Base-by-base conservation (phyloP, 2,113 vertebrate species). In the Oncorhynchus kisutch region DNA sequence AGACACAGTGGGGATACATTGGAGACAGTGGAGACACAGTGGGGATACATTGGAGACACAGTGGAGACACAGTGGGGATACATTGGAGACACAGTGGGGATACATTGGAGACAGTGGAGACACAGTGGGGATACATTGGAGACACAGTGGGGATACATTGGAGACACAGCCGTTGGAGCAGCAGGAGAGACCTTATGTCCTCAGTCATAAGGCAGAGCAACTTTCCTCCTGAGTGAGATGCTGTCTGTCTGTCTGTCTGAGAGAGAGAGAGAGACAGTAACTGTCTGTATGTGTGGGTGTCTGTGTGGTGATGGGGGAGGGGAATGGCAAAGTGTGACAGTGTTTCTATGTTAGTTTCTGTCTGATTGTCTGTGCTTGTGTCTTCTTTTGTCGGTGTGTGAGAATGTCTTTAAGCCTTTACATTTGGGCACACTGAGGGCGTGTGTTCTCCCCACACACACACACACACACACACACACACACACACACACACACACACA, bases 191-290 rank as follows among this genome's bases (percentile, higher is more conserved):
- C 51, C 73, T 71, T 76, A n/a, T 48, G 78, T 81, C 84, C 82
- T 81, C 80, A 80, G 81, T 84, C 83, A 67, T 82, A 85, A 45
- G 39, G 39, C 78, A 79, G 75, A 81, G 74, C 79, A 67, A 51
- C 81, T 78, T 39, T 79, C 51, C 65, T 75, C 31, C 39, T 5
- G 7, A 18, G 14, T 18, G 66, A 67, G 66, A 67, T 67, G 66
- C 29, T 69, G 25, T 65, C 68, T 69, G 22, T 65, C 68, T 69
- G 25, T 62, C 68, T 68, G 59, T 82, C 80, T 70, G 24, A n/a
- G 25, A 25, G 69, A 78, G 69, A 69, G 68, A 69, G 68, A 67
- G 54, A 39, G 67, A 70, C 51, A 70, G 60, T 60, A 48, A 72
- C 31, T 72, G 59, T 9, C 9, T 62, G 59, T 62, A 2, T 57